These are phyloP conservation scores for Melanocharis versteri DNA, from an alignment of 2,113 vertebrate genomes.

Conservation along the genomic window DNA sequence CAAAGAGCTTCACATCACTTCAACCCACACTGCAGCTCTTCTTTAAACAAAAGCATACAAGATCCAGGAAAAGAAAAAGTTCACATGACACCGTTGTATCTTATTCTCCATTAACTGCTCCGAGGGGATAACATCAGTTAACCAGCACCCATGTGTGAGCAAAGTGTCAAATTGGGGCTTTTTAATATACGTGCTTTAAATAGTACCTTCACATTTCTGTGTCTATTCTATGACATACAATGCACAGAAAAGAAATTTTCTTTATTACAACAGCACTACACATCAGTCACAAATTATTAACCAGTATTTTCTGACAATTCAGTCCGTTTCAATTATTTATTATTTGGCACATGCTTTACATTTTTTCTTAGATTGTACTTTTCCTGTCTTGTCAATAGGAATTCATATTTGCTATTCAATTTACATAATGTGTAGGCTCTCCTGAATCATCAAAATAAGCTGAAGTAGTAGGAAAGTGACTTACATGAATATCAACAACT, in stretches of 20 bases:
- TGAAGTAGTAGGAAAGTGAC: background rate
- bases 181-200: background rate
- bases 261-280: background rate
- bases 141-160: background rate
- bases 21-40: background rate
- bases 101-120: background rate
- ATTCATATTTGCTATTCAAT: slow-evolving; percentile 36
- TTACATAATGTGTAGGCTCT: slow-evolving; percentile 35
- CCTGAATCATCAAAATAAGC: slow-evolving; percentile 42
- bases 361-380: background rate
- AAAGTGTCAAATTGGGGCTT: fast-evolving
- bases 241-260: background rate
- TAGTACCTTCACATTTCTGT: background rate
- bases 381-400: slow-evolving; percentile 19
- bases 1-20: background rate
- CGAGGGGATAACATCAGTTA: background rate
- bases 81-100: background rate
- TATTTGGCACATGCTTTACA: background rate
- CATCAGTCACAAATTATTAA: slow-evolving; percentile 25
- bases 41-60: background rate
- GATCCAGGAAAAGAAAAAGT: background rate
- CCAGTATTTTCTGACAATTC: slow-evolving; percentile 6
- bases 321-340: slow-evolving; percentile 32
- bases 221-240: background rate
- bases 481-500: slow-evolving; percentile 8